Evolutionary conservation across 2,888 invertebrate species (phyloP), one percentile per base, ranked within the genome.

Genomic region (Anorthoa munda): DNA sequence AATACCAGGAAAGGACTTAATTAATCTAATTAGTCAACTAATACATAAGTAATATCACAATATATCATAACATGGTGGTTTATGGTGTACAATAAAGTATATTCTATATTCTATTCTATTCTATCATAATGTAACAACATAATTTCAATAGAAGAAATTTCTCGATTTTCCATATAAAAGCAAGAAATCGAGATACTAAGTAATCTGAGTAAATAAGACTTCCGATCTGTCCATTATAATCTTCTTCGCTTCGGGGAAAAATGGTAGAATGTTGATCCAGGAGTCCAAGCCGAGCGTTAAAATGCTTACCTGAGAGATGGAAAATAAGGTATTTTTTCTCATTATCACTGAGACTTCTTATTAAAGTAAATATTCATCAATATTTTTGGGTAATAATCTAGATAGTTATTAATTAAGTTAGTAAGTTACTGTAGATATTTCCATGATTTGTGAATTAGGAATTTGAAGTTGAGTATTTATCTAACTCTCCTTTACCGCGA

Each of bases 201-300:
- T 71, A 45, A 65, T 90, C 75, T 93, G 89, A 7, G 95, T 91
- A 81, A 95, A 96, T 45, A 96, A 77, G 65, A 93, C 79, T 80
- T 95, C 94, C 2, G 94, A 87, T 85, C 92, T 90, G 5, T 93
- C 92, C 0, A 68, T 66, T 61, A 96, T 94, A 0, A 92, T 90
- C 67, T 83, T 91, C 79, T 89, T 88, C 0, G 94, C 94, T 64
- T 94, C 93, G 0, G 96, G 96, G 68, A 96, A 96, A 81, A 92
- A 94, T 0, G 90, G 91, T 31, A 96, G 72, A n/a, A 96, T 93
- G 77, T 94, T 92, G 55, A 90, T 88, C 95, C 95, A 96, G 0
- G 93, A 88, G 63, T 96, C 96, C 81, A 94, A 87, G 58, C 88
- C 90, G 18, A 96, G 87, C 1, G 94, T 91, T 53, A 96, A 79